Conservation (phyloP, 2,888 invertebrate species). For the Drosophila fungiperda region DNA sequence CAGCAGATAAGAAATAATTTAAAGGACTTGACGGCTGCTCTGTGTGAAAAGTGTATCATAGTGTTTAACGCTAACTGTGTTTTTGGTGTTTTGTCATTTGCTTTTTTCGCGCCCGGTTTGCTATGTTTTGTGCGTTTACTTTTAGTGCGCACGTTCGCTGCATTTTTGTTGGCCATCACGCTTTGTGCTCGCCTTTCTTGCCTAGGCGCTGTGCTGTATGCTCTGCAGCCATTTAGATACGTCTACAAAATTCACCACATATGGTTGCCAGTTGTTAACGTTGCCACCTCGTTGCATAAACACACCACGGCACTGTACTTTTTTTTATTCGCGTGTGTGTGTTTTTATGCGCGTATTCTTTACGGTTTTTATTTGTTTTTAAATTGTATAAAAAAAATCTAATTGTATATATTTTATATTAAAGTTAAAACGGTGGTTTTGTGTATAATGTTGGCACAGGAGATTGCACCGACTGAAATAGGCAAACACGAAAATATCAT, state of each 20-base stretch:
- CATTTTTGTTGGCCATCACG: conserved; percentile 67
- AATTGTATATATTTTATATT: conserved; percentile 19
- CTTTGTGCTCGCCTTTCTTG: conserved; percentile 56
- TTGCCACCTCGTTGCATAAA: conserved; percentile 63
- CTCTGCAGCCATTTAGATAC: conserved; percentile 43
- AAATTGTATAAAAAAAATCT: conserved; percentile 48
- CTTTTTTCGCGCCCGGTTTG: conserved; percentile 63
- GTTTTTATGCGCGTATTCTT: conserved; percentile 52
- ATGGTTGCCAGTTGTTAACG: conserved; percentile 47
- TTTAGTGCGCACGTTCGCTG: conserved; percentile 54
- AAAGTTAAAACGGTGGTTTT: conserved; percentile 48
- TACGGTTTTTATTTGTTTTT: conserved; percentile 57
- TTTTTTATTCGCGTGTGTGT: conserved; percentile 51
- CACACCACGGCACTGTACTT: conserved; percentile 80
- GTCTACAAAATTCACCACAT: conserved; percentile 39
- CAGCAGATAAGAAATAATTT: conserved; percentile 36
- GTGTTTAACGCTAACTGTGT: conserved; percentile 1
- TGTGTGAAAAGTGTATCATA: conserved; percentile 1
- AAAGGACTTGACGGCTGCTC: conserved; percentile 3
- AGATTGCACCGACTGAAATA: conserved; percentile 87
- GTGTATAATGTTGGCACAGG: conserved; percentile 84
- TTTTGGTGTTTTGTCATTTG: conserved; percentile 31
- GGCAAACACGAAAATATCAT: conserved; percentile 88
- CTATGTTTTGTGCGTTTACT: conserved; percentile 51
- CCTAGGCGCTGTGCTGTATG: conserved; percentile 47